Base-by-base conservation (phyloP, 2,113 vertebrate species). In the Nicator chloris region DNA sequence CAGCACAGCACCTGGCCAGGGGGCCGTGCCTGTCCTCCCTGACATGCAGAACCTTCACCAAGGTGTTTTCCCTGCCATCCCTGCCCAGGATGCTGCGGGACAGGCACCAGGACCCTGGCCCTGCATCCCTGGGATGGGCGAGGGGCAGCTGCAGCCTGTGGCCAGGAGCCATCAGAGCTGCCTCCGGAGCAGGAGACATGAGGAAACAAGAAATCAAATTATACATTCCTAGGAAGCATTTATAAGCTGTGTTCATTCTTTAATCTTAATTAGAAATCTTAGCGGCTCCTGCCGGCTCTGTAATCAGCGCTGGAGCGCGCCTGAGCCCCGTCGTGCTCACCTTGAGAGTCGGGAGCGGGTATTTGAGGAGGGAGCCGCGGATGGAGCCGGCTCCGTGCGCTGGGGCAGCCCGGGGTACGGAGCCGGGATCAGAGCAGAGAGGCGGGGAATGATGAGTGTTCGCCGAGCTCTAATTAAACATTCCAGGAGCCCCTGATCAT, bases 261-360 rank as follows among this genome's bases (percentile, higher is more conserved):
- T 97, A 97, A 98, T 98, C 98, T 98, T 98, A 98, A 98, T 98
- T 97, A 98, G 96, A 98, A 98, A 98, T 97, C 98, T 97, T 50
- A 97, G 96, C 93, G 15, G 97, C 96, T 98, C 97, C 96, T 90
- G 96, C 96, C 47, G 35, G 61, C 97, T 97, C 97, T 82, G 96
- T 93, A 98, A 97, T 97, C 97, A 97, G 65, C 90, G 45, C 70
- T 86, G 80, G 95, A 96, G 95, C 28, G 82, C 22, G 23, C 51
- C 96, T 97, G 97, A 97, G 96, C 97, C 97, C 95, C 96, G 15
- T 4, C 15, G 81, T 1, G 39, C 96, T 93, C 92, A 96, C 97
- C 97, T 96, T 96, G 97, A 97, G 91, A 82, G 95, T 5, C 88
- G 77, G 4, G 80, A 57, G 90, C 75, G 54, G 81, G 92, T 49